Percentiles rank a stretch among this genome's conserved stretches.
These are phyloP conservation scores for Vireo griseus DNA, from an alignment of 2,797 vertebrate species.

Conservation along the genomic window DNA sequence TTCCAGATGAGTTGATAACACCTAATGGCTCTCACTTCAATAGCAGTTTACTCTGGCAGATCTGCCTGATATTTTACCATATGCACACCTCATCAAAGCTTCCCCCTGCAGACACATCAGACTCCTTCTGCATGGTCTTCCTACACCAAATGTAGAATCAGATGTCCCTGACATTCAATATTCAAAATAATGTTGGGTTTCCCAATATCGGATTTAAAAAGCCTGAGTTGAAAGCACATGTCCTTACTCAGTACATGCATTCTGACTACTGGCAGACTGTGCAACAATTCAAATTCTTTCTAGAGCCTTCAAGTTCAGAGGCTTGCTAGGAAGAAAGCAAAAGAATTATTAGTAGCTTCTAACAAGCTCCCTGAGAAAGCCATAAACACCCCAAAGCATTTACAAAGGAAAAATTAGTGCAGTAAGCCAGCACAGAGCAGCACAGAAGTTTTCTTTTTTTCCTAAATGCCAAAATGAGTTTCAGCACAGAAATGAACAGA, in stretches of 20 bases:
- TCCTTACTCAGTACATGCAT: background rate
- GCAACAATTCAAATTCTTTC: background rate
- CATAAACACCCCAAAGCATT: background rate
- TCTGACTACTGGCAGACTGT: background rate
- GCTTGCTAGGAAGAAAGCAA: background rate
- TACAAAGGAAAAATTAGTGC: background rate
- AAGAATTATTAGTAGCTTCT: background rate
- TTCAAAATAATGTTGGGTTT: background rate
- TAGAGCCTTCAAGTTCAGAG: background rate
- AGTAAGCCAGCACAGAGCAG: background rate
- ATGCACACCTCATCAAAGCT: slow-evolving; percentile 43
- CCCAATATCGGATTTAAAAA: background rate
- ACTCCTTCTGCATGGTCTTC: background rate
- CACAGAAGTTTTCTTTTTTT: accelerated
- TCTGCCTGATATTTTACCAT: background rate
- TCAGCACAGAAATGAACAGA: background rate
- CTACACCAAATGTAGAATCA: background rate
- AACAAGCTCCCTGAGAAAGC: background rate
- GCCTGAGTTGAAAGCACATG: background rate
- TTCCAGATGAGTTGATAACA: slow-evolving; percentile 57
- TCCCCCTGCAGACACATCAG: slow-evolving; percentile 14
- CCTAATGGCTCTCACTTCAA: slow-evolving; percentile 22
- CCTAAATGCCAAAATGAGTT: background rate
- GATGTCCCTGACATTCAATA: background rate
- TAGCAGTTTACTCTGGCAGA: slow-evolving; percentile 21